Conservation (phyloP, 2,888 invertebrate genomes). For the Dicyrtomina minuta region DNA sequence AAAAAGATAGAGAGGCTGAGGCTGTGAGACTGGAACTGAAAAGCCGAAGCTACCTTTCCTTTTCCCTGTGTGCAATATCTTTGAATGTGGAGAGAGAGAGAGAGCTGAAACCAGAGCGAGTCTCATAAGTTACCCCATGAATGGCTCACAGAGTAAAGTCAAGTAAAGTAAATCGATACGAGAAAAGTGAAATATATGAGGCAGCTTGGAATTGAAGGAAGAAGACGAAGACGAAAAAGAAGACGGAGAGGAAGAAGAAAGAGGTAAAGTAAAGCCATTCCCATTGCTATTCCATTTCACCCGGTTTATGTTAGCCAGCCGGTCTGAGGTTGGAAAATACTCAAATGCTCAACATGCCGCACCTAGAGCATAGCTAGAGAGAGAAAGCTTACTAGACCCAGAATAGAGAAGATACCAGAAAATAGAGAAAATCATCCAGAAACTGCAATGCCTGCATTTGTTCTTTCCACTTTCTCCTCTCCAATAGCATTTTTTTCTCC, state of each 20-base stretch:
- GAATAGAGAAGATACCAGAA: constrained; percentile 27
- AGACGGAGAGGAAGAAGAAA: neutral
- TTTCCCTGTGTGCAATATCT: neutral
- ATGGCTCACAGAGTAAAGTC: neutral
- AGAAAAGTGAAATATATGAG: constrained; percentile 38
- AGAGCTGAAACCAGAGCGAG: neutral
- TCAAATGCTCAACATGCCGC: constrained; percentile 22
- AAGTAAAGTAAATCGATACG: constrained; percentile 12
- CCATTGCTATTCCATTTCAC: constrained; percentile 4
- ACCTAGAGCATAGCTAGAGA: neutral
- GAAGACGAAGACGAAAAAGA: neutral
- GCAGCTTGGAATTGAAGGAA: constrained; percentile 37
- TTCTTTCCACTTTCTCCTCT: neutral
- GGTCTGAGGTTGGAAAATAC: constrained; percentile 8
- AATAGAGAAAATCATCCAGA: constrained; percentile 24
- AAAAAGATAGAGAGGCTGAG: constrained; percentile 3
- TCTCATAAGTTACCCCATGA: constrained; percentile 7
- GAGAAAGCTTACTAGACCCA: neutral
- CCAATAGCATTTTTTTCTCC: neutral
- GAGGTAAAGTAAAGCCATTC: neutral
- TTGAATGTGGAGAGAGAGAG: neutral
- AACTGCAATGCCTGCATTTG: constrained; percentile 3
- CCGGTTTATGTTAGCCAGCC: constrained; percentile 1
- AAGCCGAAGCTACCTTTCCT: neutral
- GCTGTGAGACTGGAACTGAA: too few relatives aligned